Evolutionary conservation across 2,113 vertebrate species (phyloP).

Genomic region (Grus americana): DNA sequence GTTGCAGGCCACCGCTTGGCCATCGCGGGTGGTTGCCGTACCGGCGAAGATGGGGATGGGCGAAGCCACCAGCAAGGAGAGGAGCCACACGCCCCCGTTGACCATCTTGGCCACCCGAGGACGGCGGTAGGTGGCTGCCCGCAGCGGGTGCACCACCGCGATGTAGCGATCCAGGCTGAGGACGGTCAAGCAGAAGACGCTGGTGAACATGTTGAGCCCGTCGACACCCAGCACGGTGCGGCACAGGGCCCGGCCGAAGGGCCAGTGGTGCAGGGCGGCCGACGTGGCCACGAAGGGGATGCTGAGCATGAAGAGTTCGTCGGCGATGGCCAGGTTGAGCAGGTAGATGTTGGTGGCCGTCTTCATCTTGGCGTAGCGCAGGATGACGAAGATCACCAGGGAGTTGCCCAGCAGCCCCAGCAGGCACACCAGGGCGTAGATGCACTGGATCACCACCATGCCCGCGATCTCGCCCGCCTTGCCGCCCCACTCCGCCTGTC

Average conservation of each 20-base stretch:
- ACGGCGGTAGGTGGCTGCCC: conserved; percentile 86
- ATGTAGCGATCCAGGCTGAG: conserved; percentile 90
- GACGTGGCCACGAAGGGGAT: conserved; percentile 88
- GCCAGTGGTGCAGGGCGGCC: conserved; percentile 86
- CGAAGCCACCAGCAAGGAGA: conserved; percentile 86
- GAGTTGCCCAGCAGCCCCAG: conserved; percentile 89
- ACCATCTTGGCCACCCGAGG: conserved; percentile 88
- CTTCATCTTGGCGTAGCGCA: conserved; percentile 91
- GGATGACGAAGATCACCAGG: conserved; percentile 89
- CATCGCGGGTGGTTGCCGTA: conserved; percentile 80
- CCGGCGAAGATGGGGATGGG: conserved; percentile 87
- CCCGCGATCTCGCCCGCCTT: not conserved
- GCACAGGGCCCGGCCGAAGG: conserved; percentile 86
- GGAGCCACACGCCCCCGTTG: conserved; percentile 84
- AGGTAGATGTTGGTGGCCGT: conserved; percentile 92
- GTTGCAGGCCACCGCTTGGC: conserved; percentile 85
- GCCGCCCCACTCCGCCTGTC: not conserved
- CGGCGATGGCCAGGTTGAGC: conserved; percentile 89
- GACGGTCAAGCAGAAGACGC: conserved; percentile 88
- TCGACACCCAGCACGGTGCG: conserved; percentile 88
- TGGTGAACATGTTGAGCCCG: conserved; percentile 91
- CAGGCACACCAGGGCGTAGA: conserved; percentile 88
- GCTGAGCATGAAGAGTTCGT: conserved; percentile 89
- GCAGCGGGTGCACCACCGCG: conserved; percentile 88
- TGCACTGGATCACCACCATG: conserved; percentile 82